phyloP scores from a whole-genome alignment of 2,797 vertebrate genomes.

The Acipenser ruthenus region DNA sequence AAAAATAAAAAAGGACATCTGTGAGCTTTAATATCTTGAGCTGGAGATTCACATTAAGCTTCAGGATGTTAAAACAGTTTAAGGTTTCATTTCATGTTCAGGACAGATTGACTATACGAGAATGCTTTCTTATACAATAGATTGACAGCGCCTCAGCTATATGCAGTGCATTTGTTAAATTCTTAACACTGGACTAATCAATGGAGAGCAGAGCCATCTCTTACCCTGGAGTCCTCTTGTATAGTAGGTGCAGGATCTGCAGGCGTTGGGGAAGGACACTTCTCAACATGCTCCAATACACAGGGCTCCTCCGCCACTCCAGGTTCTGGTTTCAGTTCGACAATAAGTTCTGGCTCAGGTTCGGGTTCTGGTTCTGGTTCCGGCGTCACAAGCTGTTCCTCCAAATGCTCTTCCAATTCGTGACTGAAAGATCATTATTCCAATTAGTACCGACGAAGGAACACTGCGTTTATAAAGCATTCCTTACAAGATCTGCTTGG shows the following conservation, averaged over 20 bases:
- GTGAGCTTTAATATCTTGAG: no score
- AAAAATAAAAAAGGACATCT: no score
- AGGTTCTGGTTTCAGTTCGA: conserved; percentile 65
- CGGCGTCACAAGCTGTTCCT: conserved; percentile 67
- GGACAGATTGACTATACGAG: no score
- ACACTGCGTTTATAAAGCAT: no score
- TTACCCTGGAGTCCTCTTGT: conserved; percentile 83
- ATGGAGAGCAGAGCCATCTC: conserved; percentile 1
- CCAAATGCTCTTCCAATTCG: conserved; percentile 74
- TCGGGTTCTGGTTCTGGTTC: conserved; percentile 76
- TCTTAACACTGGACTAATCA: no score
- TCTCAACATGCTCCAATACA: conserved; percentile 57
- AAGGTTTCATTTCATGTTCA: no score
- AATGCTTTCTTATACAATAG: no score
- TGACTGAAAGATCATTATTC: conserved; percentile 49
- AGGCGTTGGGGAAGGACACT: conserved; percentile 73
- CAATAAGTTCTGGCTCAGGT: conserved; percentile 53
- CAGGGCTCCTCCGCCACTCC: conserved; percentile 58
- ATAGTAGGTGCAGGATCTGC: conserved; percentile 61
- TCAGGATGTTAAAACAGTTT: no score
- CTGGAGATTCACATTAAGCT: no score
- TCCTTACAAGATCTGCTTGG: no score
- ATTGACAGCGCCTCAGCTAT: no score
- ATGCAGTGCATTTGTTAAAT: no score
- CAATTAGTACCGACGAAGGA: not conserved